phyloP scores from a whole-genome alignment of 92 coral and sea anemone species.

The Blastomussa wellsi region DNA sequence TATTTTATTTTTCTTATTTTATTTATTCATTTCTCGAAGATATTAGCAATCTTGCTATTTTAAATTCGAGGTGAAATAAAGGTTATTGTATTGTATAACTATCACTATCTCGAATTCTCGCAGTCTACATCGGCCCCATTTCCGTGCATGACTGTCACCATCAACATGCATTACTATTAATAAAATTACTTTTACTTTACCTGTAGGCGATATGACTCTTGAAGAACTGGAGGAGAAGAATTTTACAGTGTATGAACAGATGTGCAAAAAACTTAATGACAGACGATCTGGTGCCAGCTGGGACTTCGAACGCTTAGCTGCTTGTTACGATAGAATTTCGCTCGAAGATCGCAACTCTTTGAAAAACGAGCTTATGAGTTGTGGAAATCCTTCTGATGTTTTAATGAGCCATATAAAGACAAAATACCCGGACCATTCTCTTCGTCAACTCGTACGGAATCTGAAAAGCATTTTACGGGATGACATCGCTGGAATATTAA shows the following conservation, averaged over 20 bases:
- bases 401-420: slow-evolving; percentile 6
- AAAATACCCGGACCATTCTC: background rate
- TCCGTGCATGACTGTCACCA: background rate
- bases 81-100: too few species aligned
- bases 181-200: background rate
- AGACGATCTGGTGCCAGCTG: background rate
- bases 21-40: too few species aligned
- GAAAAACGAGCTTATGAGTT: background rate
- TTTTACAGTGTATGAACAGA: background rate
- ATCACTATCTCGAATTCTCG: too few species aligned
- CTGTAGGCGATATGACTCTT: background rate
- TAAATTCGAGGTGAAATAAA: too few species aligned
- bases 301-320: background rate
- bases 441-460: background rate
- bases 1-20: too few species aligned
- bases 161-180: background rate
- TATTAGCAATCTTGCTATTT: too few species aligned
- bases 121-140: too few species aligned
- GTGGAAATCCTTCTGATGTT: background rate
- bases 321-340: background rate
- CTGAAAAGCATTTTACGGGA: background rate
- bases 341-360: background rate
- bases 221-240: background rate
- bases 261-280: background rate
- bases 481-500: background rate